Conservation (phyloP, 2,888 invertebrate genomes). For the Heliconius aoede region DNA sequence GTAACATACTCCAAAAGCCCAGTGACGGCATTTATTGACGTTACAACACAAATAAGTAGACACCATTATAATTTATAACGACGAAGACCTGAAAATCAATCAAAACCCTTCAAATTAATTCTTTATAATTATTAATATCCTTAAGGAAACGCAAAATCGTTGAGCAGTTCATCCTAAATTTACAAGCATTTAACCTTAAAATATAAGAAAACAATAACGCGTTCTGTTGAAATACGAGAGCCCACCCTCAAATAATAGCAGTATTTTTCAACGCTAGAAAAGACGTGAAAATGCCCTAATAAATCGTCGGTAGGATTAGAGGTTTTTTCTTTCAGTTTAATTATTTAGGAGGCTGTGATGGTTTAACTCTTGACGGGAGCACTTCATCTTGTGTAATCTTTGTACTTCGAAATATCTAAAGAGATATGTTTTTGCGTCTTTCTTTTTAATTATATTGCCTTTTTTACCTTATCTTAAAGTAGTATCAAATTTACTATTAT, state of each 20-base stretch:
- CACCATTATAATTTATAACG: too few species aligned
- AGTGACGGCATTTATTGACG: too few species aligned
- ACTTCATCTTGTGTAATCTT: constrained; percentile 45
- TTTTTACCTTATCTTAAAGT: neutral
- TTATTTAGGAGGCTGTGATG: constrained; percentile 51
- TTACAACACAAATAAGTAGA: too few species aligned
- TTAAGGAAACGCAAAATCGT: constrained; percentile 53
- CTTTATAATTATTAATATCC: neutral
- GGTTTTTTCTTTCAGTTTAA: constrained; percentile 60
- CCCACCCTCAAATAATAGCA: constrained; percentile 69
- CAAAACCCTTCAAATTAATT: too few species aligned
- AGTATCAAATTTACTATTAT: too few species aligned
- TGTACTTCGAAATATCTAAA: constrained; percentile 20
- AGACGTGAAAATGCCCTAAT: constrained; percentile 72
- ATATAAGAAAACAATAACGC: constrained; percentile 78
- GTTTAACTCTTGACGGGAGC: constrained; percentile 47
- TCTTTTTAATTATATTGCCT: neutral
- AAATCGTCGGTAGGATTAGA: constrained; percentile 66
- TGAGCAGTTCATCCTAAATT: constrained; percentile 66
- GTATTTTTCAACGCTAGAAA: constrained; percentile 78
- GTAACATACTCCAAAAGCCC: too few species aligned
- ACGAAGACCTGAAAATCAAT: neutral
- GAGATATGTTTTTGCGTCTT: constrained; percentile 12
- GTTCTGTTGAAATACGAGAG: constrained; percentile 79
- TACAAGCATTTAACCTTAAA: constrained; percentile 72